These are phyloP conservation scores for Takifugu rubripes DNA, from an alignment of 2,797 vertebrate genomes.

Conservation along the genomic window DNA sequence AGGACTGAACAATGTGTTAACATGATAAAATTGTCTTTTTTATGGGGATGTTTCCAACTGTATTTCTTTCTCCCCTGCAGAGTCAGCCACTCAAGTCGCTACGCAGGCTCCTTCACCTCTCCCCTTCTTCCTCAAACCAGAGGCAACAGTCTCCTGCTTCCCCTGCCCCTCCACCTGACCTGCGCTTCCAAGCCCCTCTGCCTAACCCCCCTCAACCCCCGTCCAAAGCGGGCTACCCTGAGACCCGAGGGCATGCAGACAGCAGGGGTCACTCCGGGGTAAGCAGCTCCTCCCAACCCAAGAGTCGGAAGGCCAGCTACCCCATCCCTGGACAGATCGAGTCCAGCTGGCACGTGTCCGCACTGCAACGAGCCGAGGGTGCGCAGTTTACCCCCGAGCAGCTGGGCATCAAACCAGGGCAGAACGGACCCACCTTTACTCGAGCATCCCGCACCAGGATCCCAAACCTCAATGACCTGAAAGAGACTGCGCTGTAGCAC, in stretches of 20 bases:
- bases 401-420: conserved; percentile 90
- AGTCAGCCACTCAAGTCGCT: conserved; percentile 96
- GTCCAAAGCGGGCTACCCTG: conserved; percentile 85
- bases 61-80: conserved; percentile 63
- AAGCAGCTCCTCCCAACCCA: conserved; percentile 67
- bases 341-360: conserved; percentile 91
- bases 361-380: conserved; percentile 83
- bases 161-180: conserved; percentile 82
- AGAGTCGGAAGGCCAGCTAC: conserved; percentile 78
- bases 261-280: conserved; percentile 64
- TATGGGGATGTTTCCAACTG: not conserved
- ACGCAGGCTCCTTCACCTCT: conserved; percentile 92
- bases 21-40: not conserved
- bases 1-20: no score
- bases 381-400: conserved; percentile 87
- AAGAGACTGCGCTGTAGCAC: conserved; percentile 92
- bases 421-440: conserved; percentile 92
- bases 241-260: conserved; percentile 72
- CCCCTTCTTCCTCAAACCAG: conserved; percentile 75
- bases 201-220: conserved; percentile 85
- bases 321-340: conserved; percentile 90
- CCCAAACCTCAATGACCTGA: conserved; percentile 98
- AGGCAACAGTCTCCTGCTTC: conserved; percentile 76
- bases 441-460: conserved; percentile 88
- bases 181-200: conserved; percentile 91